These are phyloP conservation scores for Actenoides lindsayi DNA, from an alignment of 2,113 vertebrate species.

Conservation along the genomic window DNA sequence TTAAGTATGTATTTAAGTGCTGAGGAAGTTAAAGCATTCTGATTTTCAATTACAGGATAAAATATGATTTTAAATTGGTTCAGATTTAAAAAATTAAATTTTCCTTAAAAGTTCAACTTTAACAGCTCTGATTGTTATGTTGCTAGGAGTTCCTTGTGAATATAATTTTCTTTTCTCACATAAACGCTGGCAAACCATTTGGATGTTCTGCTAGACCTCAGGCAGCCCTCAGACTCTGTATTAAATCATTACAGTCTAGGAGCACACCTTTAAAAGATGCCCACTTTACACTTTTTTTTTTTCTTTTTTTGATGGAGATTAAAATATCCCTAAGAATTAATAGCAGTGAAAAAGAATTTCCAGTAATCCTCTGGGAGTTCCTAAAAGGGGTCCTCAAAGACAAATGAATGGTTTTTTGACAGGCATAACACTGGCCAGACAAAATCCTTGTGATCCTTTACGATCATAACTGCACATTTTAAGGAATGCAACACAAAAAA, in stretches of 20 bases:
- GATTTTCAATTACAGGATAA: background rate
- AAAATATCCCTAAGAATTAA: background rate
- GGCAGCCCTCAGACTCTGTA: background rate
- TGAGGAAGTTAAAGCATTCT: background rate
- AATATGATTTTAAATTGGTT: background rate
- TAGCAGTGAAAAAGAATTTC: background rate
- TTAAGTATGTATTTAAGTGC: background rate
- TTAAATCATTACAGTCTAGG: background rate
- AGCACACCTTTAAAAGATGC: background rate
- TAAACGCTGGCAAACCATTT: background rate
- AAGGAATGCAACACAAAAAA: background rate
- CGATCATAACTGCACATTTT: background rate
- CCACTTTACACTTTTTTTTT: background rate
- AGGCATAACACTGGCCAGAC: background rate
- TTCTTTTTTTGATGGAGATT: background rate
- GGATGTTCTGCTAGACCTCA: background rate
- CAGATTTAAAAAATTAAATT: background rate
- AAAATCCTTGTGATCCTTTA: background rate
- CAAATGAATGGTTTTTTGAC: background rate
- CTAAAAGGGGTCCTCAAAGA: background rate
- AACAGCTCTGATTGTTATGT: background rate
- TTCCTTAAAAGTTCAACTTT: background rate
- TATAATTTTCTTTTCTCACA: background rate
- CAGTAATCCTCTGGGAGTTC: background rate
- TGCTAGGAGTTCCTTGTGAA: background rate